Evolutionary conservation across 2,888 invertebrate species (phyloP).

Genomic region (Hipparchia sbordonii): DNA sequence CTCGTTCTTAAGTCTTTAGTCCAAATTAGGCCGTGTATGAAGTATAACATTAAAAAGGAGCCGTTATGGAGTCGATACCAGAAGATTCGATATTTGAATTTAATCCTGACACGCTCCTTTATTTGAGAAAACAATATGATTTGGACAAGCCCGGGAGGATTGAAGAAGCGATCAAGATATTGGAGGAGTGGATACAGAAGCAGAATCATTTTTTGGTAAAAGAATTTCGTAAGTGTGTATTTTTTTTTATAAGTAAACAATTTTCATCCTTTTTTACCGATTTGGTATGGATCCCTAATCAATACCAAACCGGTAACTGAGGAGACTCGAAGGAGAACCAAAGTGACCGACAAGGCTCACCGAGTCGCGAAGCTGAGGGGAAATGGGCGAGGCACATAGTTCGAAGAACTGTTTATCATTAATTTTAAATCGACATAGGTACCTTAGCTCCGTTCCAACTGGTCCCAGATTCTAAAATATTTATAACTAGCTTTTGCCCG

Average conservation of each 20-base stretch:
- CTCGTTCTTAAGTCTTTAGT: not conserved
- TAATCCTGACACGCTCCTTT: slow-evolving; percentile 42
- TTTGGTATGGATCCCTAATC: too few relatives aligned
- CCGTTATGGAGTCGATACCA: slow-evolving; percentile 18
- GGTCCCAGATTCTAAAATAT: too few relatives aligned
- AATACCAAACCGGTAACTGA: too few relatives aligned
- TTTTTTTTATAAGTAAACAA: not conserved
- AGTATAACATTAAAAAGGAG: not conserved
- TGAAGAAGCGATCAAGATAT: slow-evolving; percentile 46
- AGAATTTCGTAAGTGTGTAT: slow-evolving; percentile 15
- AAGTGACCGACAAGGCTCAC: too few relatives aligned
- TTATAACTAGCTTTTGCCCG: too few relatives aligned
- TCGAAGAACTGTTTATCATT: too few relatives aligned
- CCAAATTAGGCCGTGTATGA: not conserved
- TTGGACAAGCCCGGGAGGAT: slow-evolving; percentile 48
- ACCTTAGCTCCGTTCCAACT: too few relatives aligned
- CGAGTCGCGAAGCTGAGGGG: too few relatives aligned
- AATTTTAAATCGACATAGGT: too few relatives aligned
- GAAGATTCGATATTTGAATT: slow-evolving; percentile 33
- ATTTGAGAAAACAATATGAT: slow-evolving; percentile 46
- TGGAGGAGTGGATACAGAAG: slow-evolving; percentile 52
- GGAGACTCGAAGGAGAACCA: too few relatives aligned
- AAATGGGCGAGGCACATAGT: too few relatives aligned
- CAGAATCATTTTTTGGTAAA: slow-evolving; percentile 54
- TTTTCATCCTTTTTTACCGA: too few relatives aligned